Evolutionary conservation across 2,888 invertebrate species (phyloP).

Genomic region (Cataglyphis albicans): DNA sequence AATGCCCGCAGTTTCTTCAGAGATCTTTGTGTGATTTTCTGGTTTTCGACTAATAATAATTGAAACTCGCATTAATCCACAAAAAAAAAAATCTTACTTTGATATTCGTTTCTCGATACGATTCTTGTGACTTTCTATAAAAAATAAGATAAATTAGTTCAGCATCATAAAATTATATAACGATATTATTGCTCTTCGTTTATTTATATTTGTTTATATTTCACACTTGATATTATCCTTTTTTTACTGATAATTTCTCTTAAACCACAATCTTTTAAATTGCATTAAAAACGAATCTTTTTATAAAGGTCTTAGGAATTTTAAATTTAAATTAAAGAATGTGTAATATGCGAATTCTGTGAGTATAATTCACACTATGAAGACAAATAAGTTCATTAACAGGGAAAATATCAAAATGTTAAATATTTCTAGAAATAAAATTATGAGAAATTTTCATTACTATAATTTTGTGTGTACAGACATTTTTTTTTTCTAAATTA

Average conservation of each 20-base stretch:
- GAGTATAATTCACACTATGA: background rate
- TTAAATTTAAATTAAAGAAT: background rate
- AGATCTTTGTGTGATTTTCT: conserved; percentile 6
- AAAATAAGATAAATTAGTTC: background rate
- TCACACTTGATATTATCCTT: background rate
- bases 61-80: background rate
- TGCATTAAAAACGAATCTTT: background rate
- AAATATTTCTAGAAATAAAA: background rate
- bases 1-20: background rate
- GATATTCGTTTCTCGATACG: background rate
- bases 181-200: background rate
- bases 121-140: background rate
- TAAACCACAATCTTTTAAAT: background rate
- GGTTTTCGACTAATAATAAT: conserved; percentile 18
- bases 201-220: background rate
- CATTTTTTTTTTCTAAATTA: background rate
- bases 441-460: background rate
- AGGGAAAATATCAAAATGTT: background rate
- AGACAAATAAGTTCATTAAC: background rate
- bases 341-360: background rate
- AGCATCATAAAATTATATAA: background rate
- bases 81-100: background rate
- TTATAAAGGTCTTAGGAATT: background rate
- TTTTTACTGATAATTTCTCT: background rate
- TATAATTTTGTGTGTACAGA: background rate